phyloP scores from a whole-genome alignment of 2,797 vertebrate genomes.

The Myripristis murdjan region DNA sequence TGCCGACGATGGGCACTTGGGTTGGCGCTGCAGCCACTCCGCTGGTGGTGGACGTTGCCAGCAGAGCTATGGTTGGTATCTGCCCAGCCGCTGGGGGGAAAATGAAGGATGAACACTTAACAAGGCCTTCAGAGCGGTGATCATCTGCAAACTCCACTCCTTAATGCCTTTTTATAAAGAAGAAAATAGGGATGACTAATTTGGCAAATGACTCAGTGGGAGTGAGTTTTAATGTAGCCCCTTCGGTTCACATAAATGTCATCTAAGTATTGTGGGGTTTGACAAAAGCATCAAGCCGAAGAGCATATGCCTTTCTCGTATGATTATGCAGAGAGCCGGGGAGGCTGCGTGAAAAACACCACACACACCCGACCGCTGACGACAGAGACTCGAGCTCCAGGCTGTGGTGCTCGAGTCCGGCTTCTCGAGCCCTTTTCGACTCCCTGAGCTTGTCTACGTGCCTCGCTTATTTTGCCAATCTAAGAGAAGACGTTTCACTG shows the following conservation, averaged over 20 bases:
- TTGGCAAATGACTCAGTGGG: slow-evolving; percentile 3
- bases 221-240: not conserved
- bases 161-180: too few species aligned
- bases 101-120: not conserved
- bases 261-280: not conserved
- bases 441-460: not conserved
- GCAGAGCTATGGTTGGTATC: slow-evolving; percentile 83
- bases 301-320: not conserved
- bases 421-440: not conserved
- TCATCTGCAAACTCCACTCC: not conserved
- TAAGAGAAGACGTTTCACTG: too few species aligned
- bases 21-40: slow-evolving; percentile 78
- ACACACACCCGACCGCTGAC: not conserved
- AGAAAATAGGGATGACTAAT: not conserved
- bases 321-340: not conserved
- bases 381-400: not conserved
- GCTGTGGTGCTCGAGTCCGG: not conserved
- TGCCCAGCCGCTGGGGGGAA: slow-evolving; percentile 81
- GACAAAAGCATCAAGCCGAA: too few species aligned
- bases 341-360: not conserved
- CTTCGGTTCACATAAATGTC: not conserved
- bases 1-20: slow-evolving; percentile 82
- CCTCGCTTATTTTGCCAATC: not conserved
- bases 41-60: slow-evolving; percentile 75
- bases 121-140: not conserved